phyloP scores from a whole-genome alignment of 1,140 invertebrate species.

The Ladona fulva region DNA sequence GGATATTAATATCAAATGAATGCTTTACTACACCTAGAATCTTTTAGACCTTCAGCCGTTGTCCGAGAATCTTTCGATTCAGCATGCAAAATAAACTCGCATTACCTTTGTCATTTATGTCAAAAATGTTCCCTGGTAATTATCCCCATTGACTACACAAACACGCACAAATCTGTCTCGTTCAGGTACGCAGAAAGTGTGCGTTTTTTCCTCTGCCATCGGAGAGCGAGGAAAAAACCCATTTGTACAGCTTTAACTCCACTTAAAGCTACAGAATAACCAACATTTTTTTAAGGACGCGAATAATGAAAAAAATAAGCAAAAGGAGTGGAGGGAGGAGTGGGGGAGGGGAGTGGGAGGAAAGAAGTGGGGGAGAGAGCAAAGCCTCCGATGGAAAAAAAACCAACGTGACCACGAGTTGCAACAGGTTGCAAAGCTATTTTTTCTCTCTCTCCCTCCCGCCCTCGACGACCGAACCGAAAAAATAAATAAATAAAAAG shows the following conservation, averaged over 20 bases:
- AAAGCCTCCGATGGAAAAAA: background rate
- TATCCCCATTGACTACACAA: no score
- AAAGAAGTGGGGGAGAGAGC: background rate
- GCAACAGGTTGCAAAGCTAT: background rate
- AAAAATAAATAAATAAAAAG: background rate
- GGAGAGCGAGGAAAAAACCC: background rate
- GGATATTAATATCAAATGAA: no score
- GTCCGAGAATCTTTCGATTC: no score
- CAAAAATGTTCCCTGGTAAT: no score
- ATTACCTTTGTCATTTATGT: no score
- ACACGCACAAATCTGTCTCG: no score
- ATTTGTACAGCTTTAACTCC: slow-evolving; percentile 6
- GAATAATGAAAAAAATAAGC: background rate
- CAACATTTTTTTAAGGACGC: background rate
- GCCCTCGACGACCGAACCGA: background rate
- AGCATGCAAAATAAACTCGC: no score
- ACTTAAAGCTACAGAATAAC: background rate
- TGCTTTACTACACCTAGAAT: no score
- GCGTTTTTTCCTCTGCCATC: no score
- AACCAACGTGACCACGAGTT: background rate
- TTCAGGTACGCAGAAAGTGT: no score
- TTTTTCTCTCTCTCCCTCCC: background rate
- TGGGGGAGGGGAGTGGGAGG: background rate
- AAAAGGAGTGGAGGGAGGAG: background rate
- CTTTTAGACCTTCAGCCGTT: no score